Conservation (phyloP, 2,113 vertebrate genomes). For the Eonycteris spelaea region DNA sequence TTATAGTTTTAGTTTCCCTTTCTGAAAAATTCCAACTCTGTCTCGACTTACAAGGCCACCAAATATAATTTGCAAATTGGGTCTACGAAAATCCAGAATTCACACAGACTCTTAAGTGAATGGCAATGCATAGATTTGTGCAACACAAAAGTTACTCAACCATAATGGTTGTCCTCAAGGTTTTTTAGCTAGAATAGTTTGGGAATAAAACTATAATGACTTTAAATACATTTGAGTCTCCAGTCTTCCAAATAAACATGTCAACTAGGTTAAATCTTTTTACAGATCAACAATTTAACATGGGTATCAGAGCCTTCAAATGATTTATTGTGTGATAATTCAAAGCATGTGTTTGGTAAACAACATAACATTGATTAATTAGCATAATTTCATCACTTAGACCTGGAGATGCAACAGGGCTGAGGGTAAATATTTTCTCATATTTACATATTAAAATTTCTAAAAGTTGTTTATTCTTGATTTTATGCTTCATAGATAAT, state of each 20-base stretch:
- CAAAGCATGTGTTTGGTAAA: not conserved
- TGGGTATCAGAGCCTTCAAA: not conserved
- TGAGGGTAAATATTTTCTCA: not conserved
- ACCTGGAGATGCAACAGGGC: not conserved
- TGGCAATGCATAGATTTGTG: not conserved
- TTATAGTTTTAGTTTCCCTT: not conserved
- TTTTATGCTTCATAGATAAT: not conserved
- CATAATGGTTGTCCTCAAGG: not conserved
- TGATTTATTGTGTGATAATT: conserved; percentile 37
- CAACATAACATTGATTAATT: not conserved
- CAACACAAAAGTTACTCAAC: not conserved
- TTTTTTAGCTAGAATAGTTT: not conserved
- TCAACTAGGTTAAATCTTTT: conserved; percentile 17
- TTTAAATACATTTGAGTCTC: not conserved
- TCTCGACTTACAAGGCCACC: not conserved
- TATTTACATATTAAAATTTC: conserved; percentile 5
- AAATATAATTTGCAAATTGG: not conserved
- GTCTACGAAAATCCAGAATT: not conserved
- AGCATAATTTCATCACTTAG: not conserved
- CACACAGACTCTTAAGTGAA: not conserved
- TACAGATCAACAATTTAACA: not conserved
- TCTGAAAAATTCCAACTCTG: not conserved
- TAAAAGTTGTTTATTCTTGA: conserved; percentile 21
- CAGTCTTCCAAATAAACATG: not conserved
- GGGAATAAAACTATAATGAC: not conserved